phyloP scores from a whole-genome alignment of 2,888 invertebrate genomes.

The Plusia festucae region DNA sequence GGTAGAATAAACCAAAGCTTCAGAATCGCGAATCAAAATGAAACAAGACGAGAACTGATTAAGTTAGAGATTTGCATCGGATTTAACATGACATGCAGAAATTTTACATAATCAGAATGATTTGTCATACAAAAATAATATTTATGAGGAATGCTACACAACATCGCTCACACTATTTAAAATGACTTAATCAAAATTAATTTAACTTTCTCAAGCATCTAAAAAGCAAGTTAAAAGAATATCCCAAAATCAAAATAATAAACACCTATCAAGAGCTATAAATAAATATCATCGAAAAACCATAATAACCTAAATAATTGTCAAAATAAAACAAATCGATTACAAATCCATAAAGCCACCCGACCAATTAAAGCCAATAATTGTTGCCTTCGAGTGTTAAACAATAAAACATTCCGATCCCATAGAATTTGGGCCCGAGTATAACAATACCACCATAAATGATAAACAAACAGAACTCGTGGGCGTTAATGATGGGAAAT shows the following conservation, averaged over 20 bases:
- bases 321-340: conserved; percentile 44
- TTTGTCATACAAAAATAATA: too few species aligned
- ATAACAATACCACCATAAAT: conserved; percentile 60
- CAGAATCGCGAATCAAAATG: conserved; percentile 23
- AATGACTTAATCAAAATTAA: neutral
- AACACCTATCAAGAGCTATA: conserved; percentile 11
- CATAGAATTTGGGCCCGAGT: conserved; percentile 43
- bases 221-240: neutral
- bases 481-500: conserved; percentile 58
- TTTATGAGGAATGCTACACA: neutral
- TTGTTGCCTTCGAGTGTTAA: conserved; percentile 57
- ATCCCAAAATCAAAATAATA: neutral
- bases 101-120: neutral
- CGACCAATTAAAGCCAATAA: conserved; percentile 63
- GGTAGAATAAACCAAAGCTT: conserved; percentile 19
- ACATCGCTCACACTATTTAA: neutral
- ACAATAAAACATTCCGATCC: conserved; percentile 64
- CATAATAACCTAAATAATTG: conserved; percentile 29
- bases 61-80: neutral
- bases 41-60: conserved; percentile 22
- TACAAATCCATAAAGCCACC: conserved; percentile 52
- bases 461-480: conserved; percentile 59
- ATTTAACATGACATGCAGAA: neutral
- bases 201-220: neutral
- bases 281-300: conserved; percentile 13